A percentile compares a stretch with the other conserved stretches of the same genome.
Conservation (phyloP, 1,140 invertebrate species). For the Lucilia sericata region DNA sequence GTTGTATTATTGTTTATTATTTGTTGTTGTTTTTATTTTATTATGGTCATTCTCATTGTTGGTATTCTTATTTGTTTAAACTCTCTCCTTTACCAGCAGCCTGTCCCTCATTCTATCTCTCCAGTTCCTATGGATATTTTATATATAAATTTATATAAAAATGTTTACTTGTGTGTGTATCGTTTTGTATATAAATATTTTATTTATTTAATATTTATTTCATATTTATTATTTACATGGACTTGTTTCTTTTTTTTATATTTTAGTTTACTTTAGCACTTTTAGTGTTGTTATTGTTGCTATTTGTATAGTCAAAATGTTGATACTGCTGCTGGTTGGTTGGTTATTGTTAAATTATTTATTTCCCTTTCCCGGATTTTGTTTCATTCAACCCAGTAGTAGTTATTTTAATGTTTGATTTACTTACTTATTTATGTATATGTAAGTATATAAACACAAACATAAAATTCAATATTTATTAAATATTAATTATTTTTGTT, state of each 20-base stretch:
- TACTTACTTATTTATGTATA: not conserved
- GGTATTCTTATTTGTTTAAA: too few relatives aligned
- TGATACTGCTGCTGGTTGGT: not conserved
- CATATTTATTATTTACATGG: not conserved
- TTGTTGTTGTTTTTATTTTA: not conserved
- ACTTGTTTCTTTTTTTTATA: not conserved
- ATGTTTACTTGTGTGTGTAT: too few relatives aligned
- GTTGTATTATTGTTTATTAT: not conserved
- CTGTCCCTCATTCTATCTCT: not conserved
- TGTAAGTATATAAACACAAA: too few relatives aligned
- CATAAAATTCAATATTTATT: too few relatives aligned
- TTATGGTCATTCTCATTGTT: too few relatives aligned
- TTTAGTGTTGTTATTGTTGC: not conserved
- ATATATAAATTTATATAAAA: too few relatives aligned
- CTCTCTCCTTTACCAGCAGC: too few relatives aligned
- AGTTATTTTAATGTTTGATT: not conserved
- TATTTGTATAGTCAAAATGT: not conserved
- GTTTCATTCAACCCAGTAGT: slow-evolving; percentile 1
- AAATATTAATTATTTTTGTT: too few relatives aligned
- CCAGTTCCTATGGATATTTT: not conserved
- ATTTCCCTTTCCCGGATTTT: not conserved
- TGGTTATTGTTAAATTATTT: slow-evolving; percentile 8
- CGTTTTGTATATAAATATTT: not conserved
- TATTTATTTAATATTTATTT: not conserved
- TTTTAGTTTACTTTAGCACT: slow-evolving; percentile 14